These are phyloP conservation scores for Agonopterix heracliana DNA, from an alignment of 2,888 invertebrate genomes.

Conservation along the genomic window DNA sequence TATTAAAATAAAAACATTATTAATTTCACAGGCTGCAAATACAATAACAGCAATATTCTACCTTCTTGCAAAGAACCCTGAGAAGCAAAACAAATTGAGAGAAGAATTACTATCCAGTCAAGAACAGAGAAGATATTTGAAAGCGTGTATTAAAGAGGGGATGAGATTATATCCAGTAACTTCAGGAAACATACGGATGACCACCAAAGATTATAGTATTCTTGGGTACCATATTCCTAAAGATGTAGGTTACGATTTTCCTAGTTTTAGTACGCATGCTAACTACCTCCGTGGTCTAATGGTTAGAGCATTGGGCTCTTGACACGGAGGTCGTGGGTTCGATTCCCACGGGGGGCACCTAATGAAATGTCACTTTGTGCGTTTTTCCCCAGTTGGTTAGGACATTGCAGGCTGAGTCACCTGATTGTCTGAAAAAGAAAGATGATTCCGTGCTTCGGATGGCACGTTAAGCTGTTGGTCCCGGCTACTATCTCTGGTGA, in stretches of 20 bases:
- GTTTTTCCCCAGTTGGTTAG: too few relatives aligned
- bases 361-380: too few relatives aligned
- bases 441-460: too few relatives aligned
- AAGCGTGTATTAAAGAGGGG: constrained; percentile 84
- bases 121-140: constrained; percentile 74
- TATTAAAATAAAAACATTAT: constrained; percentile 1
- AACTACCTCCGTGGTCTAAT: too few relatives aligned
- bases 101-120: constrained; percentile 61
- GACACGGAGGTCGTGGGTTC: too few relatives aligned
- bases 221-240: constrained; percentile 79
- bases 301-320: too few relatives aligned
- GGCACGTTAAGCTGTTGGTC: too few relatives aligned
- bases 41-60: constrained; percentile 74
- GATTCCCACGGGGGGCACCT: too few relatives aligned
- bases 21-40: constrained; percentile 72
- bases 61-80: constrained; percentile 77
- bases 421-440: too few relatives aligned
- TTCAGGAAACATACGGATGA: constrained; percentile 71
- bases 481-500: too few relatives aligned
- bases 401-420: too few relatives aligned
- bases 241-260: constrained; percentile 53
- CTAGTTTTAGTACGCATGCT: too few relatives aligned
- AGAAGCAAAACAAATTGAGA: constrained; percentile 78
- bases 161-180: constrained; percentile 79
- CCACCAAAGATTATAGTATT: constrained; percentile 73